Evolutionary conservation across 2,113 vertebrate species (phyloP).

Genomic region (Talpa occidentalis): DNA sequence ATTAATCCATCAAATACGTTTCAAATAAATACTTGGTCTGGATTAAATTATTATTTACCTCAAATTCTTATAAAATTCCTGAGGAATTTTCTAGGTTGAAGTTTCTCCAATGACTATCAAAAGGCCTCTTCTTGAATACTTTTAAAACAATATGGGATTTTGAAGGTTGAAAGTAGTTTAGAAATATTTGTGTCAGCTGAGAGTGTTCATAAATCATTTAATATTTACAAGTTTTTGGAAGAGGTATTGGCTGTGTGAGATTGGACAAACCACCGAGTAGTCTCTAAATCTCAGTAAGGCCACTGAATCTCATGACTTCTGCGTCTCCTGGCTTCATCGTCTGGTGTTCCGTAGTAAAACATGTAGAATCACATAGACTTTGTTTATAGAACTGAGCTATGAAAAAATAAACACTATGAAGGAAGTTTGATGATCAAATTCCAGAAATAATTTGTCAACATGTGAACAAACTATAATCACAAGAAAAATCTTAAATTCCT

Average conservation of each 20-base stretch:
- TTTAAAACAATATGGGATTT: background rate
- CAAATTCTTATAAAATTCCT: conserved; percentile 18
- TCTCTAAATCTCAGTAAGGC: background rate
- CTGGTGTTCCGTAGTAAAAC: background rate
- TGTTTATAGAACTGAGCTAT: conserved; percentile 16
- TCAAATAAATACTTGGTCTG: conserved; percentile 10
- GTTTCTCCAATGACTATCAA: background rate
- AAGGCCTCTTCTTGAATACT: background rate
- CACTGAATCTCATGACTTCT: background rate
- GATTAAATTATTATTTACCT: conserved; percentile 46
- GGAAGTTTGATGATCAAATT: conserved; percentile 41
- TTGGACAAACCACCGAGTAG: background rate
- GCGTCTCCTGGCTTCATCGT: background rate
- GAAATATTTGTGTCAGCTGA: conserved; percentile 12
- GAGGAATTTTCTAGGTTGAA: conserved; percentile 4
- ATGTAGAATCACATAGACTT: background rate
- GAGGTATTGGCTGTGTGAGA: background rate
- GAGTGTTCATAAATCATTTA: background rate
- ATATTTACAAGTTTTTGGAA: background rate
- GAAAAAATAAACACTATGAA: background rate
- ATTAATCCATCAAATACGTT: conserved; percentile 45
- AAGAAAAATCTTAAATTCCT: conserved; percentile 21
- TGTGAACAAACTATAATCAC: background rate
- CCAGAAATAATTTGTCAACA: background rate
- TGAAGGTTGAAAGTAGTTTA: background rate